Percentiles rank a stretch among this genome's conserved stretches.
phyloP scores from a whole-genome alignment of 2,797 vertebrate genomes.

The Thripadectes ignobilis region DNA sequence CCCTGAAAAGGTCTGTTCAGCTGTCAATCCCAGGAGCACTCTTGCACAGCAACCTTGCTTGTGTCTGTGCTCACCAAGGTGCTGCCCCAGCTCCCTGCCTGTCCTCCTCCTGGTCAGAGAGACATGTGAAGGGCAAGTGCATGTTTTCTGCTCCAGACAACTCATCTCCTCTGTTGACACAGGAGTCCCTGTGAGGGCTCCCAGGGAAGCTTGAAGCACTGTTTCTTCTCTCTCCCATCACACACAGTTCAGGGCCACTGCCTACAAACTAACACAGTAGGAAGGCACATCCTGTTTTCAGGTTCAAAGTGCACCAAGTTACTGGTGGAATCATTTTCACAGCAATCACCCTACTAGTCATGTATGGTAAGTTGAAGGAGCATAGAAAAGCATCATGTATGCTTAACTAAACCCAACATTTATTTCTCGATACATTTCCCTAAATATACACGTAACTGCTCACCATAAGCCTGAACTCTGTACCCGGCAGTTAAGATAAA shows the following conservation, averaged over 20 bases:
- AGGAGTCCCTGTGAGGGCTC: not conserved
- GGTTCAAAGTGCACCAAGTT: not conserved
- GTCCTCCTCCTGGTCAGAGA: not conserved
- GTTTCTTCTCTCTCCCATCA: not conserved
- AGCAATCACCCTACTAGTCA: not conserved
- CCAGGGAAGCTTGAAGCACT: not conserved
- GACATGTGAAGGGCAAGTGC: accelerated
- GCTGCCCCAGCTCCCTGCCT: not conserved
- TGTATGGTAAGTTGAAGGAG: not conserved
- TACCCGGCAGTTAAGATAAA: not conserved
- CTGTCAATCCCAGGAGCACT: not conserved
- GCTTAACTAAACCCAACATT: not conserved
- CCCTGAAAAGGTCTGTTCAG: not conserved
- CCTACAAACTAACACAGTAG: not conserved
- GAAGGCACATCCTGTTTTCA: not conserved
- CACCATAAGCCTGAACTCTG: not conserved
- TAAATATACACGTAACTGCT: not conserved
- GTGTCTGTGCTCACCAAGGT: accelerated
- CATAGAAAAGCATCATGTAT: not conserved
- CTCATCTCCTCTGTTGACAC: not conserved
- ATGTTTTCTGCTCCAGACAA: not conserved
- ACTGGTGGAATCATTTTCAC: not conserved
- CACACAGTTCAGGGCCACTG: not conserved
- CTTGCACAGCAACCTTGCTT: not conserved
- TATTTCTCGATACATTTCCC: not conserved